Base-by-base conservation (phyloP, 1,140 invertebrate species). In the Rhyzopertha dominica region DNA sequence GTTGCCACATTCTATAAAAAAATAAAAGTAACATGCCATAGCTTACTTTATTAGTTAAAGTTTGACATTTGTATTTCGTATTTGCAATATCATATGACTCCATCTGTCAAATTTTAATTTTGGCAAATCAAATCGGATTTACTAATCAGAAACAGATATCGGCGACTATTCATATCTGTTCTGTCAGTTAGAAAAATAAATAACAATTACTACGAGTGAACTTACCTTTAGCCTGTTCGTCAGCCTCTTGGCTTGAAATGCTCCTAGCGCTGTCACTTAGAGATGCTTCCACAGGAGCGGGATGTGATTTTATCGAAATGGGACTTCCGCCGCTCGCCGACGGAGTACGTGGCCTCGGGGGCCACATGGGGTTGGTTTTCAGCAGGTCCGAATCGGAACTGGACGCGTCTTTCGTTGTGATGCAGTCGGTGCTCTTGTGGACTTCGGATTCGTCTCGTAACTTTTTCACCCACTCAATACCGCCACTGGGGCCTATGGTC, bases 401-500 rank as follows among this genome's bases (percentile, higher is more conserved):
- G 0, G 76, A 75, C 1, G 74, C 71, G 25, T 66, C 63, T 59
- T 80, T 80, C 1, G 72, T 66, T 24, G 75, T 73, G 54, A 84
- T 81, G 53, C 80, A 83, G 61, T 83, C 81, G 35, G 78, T 81
- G 43, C 81, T 83, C 49, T 76, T 71, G 62, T 80, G 79, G 17
- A 80, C 65, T 25, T 73, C 66, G 20, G 44, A 62, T 66, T 65
- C 66, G 58, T 66, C 72, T 65, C 67, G 74, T 56, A 81, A 65
- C 56, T 71, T 71, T 43, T 73, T 68, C 24, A 77, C 75, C 79
- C 79, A 82, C 58, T 82, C 80, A 5, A 78, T 69, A 32, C 77
- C 80, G 12, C 79, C 79, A 36, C 78, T 74, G 10, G 77, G 76
- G 14, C 77, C 78, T 31, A 80, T 78, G 0, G 78, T 80, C 10